Percentiles rank a stretch among this genome's conserved stretches.
Evolutionary conservation across 1,140 invertebrate genomes (phyloP).

Genomic region (Ips nitidus): DNA sequence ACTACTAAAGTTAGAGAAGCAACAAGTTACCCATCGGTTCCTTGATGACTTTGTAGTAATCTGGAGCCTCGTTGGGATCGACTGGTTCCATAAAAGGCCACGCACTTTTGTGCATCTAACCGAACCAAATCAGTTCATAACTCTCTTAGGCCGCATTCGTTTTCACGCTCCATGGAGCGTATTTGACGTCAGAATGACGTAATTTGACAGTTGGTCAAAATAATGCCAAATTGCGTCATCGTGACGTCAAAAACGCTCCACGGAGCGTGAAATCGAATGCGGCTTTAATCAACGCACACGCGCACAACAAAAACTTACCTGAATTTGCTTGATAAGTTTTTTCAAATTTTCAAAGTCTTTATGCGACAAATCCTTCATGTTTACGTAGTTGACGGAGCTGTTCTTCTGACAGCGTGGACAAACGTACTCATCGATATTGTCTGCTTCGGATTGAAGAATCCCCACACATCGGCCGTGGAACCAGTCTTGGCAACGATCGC

Average conservation of each 20-base stretch:
- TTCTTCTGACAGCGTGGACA: slow-evolving; percentile 94
- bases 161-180: too few relatives aligned
- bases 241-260: too few relatives aligned
- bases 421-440: slow-evolving; percentile 93
- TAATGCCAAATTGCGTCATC: too few relatives aligned
- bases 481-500: slow-evolving; percentile 98
- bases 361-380: slow-evolving; percentile 80
- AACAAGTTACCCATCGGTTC: slow-evolving; percentile 93
- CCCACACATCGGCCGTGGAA: slow-evolving; percentile 98
- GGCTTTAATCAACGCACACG: neutral
- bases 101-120: slow-evolving; percentile 82
- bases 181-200: too few relatives aligned
- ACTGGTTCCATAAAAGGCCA: slow-evolving; percentile 98
- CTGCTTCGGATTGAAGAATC: slow-evolving; percentile 90
- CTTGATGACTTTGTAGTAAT: slow-evolving; percentile 97
- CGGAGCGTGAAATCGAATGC: too few relatives aligned
- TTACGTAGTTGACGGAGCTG: slow-evolving; percentile 83
- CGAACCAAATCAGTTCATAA: slow-evolving; percentile 23
- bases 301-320: slow-evolving; percentile 58
- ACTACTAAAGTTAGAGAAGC: neutral
- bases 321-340: slow-evolving; percentile 87
- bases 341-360: slow-evolving; percentile 84
- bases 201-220: too few relatives aligned
- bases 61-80: slow-evolving; percentile 90
- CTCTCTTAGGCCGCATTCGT: too few relatives aligned